Evolutionary conservation across 2,113 vertebrate species (phyloP), one percentile per base, ranked within the genome.

Genomic region (Mustela lutreola): DNA sequence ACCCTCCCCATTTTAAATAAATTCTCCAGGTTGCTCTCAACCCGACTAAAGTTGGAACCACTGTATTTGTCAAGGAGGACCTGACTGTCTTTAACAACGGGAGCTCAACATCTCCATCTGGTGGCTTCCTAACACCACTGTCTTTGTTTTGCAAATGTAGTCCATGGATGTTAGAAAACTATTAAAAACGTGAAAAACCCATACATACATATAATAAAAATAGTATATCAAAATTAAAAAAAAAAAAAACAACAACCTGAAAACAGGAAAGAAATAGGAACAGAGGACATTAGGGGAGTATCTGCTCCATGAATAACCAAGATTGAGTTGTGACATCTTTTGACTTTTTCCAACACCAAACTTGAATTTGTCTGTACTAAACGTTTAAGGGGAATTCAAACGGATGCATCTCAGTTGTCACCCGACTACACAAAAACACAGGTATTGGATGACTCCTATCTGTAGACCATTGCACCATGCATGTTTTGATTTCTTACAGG

Each of bases 51-150:
- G 42, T 39, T 39, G 81, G 58, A 81, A 63, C 53, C 56, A 39
- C 84, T 11, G 7, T 16, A 31, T 36, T 45, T 16, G 62, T 88
- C 50, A 71, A 60, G 63, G 63, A 80, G 39, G 62, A 24, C 70
- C 62, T 71, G 50, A 33, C 36, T 11, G 39, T 31, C 36, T 6
- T 7, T 28, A 60, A 81, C 63, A 18, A 7, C 19, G 31, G 70
- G 70, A 48, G 65, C 79, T 76, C 91, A 76, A 63, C 81, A 63
- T 53, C 81, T 18, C 93, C 93, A 88, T 60, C 84, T 94, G 31
- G 84, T 62, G 84, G 93, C 84, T 94, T 71, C 76, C 39, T 18
- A 12, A 39, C 22, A 39, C 39, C 24, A 16, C 14, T 89, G 63
- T 42, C 50, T 71, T 36, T 11, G 50, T 60, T 60, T 71, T 19